phyloP scores from a whole-genome alignment of 2,888 invertebrate genomes.

The Drosophila subquinaria region DNA sequence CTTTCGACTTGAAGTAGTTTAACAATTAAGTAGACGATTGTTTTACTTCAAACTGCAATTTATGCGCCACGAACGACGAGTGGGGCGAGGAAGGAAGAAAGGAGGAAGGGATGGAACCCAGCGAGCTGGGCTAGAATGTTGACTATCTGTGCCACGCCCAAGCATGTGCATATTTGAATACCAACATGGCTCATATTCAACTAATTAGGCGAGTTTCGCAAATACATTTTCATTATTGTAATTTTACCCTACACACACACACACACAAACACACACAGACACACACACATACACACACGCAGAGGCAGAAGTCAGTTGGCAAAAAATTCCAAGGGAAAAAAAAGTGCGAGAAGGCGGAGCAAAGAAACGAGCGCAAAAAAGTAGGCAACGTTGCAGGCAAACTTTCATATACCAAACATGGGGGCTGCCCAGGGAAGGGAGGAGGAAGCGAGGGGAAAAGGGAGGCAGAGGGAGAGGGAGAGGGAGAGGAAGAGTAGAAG shows the following conservation, averaged over 20 bases:
- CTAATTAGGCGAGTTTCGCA: slow-evolving; percentile 77
- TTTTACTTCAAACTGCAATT: slow-evolving; percentile 27
- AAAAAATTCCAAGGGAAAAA: background rate
- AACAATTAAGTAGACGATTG: slow-evolving; percentile 24
- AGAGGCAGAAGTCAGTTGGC: slow-evolving; percentile 16
- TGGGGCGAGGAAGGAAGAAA: background rate
- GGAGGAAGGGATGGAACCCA: background rate
- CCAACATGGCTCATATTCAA: slow-evolving; percentile 79
- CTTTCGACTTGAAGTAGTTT: slow-evolving; percentile 13
- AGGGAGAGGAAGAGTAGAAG: background rate
- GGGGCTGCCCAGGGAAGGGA: background rate
- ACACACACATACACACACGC: background rate
- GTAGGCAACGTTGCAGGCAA: slow-evolving; percentile 66
- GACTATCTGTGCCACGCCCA: slow-evolving; percentile 35
- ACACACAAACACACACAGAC: no score
- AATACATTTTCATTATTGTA: slow-evolving; percentile 80
- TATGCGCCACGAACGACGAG: slow-evolving; percentile 2
- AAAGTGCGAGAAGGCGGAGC: slow-evolving; percentile 15
- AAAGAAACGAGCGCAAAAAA: slow-evolving; percentile 55
- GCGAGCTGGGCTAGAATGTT: slow-evolving; percentile 2
- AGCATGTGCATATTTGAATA: slow-evolving; percentile 76
- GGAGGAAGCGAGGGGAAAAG: background rate
- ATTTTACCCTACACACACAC: slow-evolving; percentile 55
- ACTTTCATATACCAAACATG: slow-evolving; percentile 50
- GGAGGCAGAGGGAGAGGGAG: background rate